Conservation (phyloP, 2,113 vertebrate species). For the Lontra canadensis region DNA sequence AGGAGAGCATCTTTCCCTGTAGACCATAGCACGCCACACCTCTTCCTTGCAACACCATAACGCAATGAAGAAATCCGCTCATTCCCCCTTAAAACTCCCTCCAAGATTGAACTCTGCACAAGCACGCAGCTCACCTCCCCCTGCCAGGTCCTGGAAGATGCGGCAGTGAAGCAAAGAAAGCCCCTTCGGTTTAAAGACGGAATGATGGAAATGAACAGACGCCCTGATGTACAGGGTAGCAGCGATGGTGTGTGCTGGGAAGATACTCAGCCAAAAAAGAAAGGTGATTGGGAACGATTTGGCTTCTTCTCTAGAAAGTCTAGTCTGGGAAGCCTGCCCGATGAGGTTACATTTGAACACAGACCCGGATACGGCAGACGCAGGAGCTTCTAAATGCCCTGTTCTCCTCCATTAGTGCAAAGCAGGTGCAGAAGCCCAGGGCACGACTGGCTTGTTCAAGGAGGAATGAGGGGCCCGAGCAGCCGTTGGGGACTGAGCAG, state of each 20-base stretch:
- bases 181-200: not conserved
- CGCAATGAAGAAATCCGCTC: not conserved
- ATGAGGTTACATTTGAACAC: not conserved
- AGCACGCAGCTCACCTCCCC: not conserved
- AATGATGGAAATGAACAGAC: not conserved
- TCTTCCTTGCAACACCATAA: not conserved
- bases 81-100: not conserved
- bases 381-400: not conserved
- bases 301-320: not conserved
- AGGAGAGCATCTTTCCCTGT: not conserved
- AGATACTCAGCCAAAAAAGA: not conserved
- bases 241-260: not conserved
- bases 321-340: not conserved
- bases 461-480: not conserved
- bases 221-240: not conserved
- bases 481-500: not conserved
- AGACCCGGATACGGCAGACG: not conserved
- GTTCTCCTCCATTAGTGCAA: too few species aligned
- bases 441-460: not conserved
- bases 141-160: not conserved
- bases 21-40: not conserved
- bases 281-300: not conserved
- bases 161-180: not conserved
- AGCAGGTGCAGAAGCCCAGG: not conserved
- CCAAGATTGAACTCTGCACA: not conserved